Conservation (phyloP, 64 coral and sea anemone species). For the Pachyseris speciosa region DNA sequence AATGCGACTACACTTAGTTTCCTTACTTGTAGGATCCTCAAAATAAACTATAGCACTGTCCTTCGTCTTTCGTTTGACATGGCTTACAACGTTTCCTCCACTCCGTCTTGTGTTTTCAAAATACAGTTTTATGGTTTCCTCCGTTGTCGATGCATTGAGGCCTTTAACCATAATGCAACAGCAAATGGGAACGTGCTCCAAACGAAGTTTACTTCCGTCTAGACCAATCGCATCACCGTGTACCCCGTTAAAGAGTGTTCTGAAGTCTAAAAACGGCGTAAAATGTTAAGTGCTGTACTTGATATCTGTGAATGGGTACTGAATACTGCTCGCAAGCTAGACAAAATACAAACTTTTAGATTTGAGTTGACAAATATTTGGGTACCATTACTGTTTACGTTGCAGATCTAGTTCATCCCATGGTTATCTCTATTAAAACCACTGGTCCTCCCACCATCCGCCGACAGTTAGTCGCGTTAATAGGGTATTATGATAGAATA, state of each 20-base stretch:
- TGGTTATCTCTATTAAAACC: no score
- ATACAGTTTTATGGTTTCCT: slow-evolving; percentile 22
- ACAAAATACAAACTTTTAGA: no score
- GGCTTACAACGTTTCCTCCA: background rate
- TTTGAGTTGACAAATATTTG: no score
- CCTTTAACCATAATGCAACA: background rate
- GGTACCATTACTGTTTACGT: no score
- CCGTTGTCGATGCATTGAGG: background rate
- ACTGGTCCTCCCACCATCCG: no score
- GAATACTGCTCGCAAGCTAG: no score
- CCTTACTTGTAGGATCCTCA: slow-evolving; percentile 3
- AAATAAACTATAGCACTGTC: slow-evolving; percentile 10
- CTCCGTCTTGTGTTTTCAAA: slow-evolving; percentile 21
- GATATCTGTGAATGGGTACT: no score
- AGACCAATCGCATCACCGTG: background rate
- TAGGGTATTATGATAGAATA: no score
- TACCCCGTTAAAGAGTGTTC: background rate
- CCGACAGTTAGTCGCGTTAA: no score
- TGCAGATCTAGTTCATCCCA: no score
- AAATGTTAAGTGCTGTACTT: no score
- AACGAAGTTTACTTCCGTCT: slow-evolving; percentile 2
- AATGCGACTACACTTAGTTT: no score
- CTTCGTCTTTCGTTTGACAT: background rate
- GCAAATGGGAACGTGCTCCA: slow-evolving; percentile 11
- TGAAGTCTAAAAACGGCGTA: background rate